These are phyloP conservation scores for Idaea straminata DNA, from an alignment of 2,888 invertebrate genomes.

Conservation along the genomic window DNA sequence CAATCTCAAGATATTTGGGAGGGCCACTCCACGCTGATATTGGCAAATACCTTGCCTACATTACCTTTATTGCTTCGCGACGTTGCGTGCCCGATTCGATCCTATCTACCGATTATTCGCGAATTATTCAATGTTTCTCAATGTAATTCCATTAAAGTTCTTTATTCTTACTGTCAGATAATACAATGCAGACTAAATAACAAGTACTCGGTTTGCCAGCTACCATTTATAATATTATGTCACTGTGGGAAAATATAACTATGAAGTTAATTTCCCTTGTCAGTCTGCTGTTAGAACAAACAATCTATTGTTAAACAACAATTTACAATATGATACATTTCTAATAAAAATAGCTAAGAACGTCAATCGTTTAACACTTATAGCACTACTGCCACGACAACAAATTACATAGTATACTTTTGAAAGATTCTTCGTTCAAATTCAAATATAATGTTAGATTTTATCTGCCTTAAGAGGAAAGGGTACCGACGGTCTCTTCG, in stretches of 20 bases:
- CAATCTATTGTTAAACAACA: no score
- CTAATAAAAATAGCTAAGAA: background rate
- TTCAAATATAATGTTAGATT: no score
- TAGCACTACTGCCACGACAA: no score
- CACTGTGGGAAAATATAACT: background rate
- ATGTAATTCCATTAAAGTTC: constrained; percentile 56
- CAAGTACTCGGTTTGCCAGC: background rate
- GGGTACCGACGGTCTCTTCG: no score
- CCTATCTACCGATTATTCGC: constrained; percentile 65
- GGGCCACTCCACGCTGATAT: constrained; percentile 76
- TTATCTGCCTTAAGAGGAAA: constrained; percentile 7
- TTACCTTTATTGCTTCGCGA: constrained; percentile 77
- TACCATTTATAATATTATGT: background rate
- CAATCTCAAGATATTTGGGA: constrained; percentile 78
- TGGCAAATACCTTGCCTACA: constrained; percentile 78
- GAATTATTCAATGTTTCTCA: constrained; percentile 65
- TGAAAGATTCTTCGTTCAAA: no score
- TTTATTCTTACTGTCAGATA: constrained; percentile 43
- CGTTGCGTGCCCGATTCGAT: constrained; percentile 68
- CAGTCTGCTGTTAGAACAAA: background rate
- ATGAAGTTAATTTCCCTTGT: constrained; percentile 1
- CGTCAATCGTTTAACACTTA: no score
- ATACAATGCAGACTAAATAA: constrained; percentile 20
- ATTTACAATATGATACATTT: background rate
- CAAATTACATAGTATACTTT: no score